These are phyloP conservation scores for Saccostrea cuccullata DNA, from an alignment of 1,140 invertebrate genomes.

Conservation along the genomic window DNA sequence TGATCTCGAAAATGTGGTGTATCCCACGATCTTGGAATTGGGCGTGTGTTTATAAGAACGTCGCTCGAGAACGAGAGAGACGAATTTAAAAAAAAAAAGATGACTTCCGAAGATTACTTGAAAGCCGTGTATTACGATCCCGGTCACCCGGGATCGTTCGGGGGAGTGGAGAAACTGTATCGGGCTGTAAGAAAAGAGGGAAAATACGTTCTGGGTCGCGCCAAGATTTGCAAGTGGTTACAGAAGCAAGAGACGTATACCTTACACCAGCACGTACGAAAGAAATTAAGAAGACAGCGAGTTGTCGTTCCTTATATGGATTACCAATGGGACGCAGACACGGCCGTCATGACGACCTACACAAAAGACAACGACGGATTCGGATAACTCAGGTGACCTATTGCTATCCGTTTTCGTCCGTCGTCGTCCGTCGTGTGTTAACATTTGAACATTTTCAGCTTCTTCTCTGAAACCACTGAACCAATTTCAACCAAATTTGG, in stretches of 20 bases:
- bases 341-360: slow-evolving; percentile 46
- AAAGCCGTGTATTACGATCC: slow-evolving; percentile 54
- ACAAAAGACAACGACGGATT: slow-evolving; percentile 38
- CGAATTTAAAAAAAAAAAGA: too few species aligned
- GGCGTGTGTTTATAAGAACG: slow-evolving; percentile 24
- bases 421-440: too few species aligned
- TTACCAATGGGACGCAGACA: slow-evolving; percentile 59
- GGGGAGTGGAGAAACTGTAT: slow-evolving; percentile 50
- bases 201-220: slow-evolving; percentile 52
- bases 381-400: too few species aligned
- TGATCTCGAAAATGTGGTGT: not conserved
- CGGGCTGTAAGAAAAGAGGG: slow-evolving; percentile 52
- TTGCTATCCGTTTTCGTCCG: too few species aligned
- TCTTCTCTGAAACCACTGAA: too few species aligned
- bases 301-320: slow-evolving; percentile 52
- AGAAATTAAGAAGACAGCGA: slow-evolving; percentile 45
- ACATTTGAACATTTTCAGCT: too few species aligned
- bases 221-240: slow-evolving; percentile 53
- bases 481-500: too few species aligned
- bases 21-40: slow-evolving; percentile 19
- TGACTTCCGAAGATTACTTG: slow-evolving; percentile 38
- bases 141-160: slow-evolving; percentile 42
- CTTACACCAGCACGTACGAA: slow-evolving; percentile 49
- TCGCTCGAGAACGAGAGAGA: too few species aligned
- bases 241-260: slow-evolving; percentile 49